Base-by-base conservation (phyloP, 2,888 invertebrate species). In the Drosophila neotestacea region DNA sequence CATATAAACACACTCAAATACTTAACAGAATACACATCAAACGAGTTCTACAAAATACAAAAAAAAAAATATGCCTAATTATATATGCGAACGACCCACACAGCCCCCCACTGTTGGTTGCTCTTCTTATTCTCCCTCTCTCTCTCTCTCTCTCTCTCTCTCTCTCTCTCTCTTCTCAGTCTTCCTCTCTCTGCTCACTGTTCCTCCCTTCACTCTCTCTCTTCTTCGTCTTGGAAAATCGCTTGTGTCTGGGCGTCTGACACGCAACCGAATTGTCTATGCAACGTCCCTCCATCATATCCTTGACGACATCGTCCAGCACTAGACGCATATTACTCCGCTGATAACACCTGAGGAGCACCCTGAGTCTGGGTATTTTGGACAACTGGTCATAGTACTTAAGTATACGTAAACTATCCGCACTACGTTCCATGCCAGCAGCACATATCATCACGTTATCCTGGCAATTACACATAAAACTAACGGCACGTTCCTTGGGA, bases 381-480 rank as follows among this genome's bases (percentile, higher is more conserved):
- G 75, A 44, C 42, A 91, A 64, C 9, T 75, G 78, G 51, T 89
- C 85, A 28, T 78, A 91, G 67, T 84, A 90, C 61, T 89, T 88
- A 1, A 81, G 22, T 4, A 91, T 61, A 4, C 65, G 75, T 4
- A 56, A 9, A 22, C 38, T 47, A 4, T 44, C 46, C 5, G 4
- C 13, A 3, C 32, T 41, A 0, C 65, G 67, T 1, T 13, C 48
- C 1, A n/a, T 28, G 5, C 28, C 32, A 2, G 72, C 73, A 5
- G 76, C 73, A 22, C 81, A 73, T 0, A 48, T 51, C 1, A 28
- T 16, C 1, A 48, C 39, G 2, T 44, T 59, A 0, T 48, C n/a
- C 6, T 65, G 56, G 44, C 83, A 85, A 47, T 70, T 70, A 69
- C 84, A 86, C 65, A 71, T 30, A 7, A 76, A 79, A 50, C 84